A percentile compares a stretch with the other conserved stretches of the same genome.
phyloP scores from a whole-genome alignment of 2,888 invertebrate genomes.

The Notocelia uddmanniana region DNA sequence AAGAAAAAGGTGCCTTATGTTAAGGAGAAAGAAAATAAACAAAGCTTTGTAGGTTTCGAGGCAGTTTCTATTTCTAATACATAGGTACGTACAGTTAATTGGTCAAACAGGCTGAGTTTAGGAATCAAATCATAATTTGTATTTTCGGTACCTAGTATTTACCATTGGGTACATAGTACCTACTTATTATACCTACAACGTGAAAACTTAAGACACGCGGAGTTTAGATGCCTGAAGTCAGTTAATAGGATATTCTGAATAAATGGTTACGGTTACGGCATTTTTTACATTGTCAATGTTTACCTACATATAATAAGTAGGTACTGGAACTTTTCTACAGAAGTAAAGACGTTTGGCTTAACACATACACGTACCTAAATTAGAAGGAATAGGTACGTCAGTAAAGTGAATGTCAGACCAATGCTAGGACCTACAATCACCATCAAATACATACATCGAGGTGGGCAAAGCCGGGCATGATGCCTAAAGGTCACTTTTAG shows the following conservation, averaged over 20 bases:
- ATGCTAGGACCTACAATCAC: not conserved
- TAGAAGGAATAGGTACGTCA: not conserved
- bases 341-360: not conserved
- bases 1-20: not conserved
- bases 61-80: slow-evolving; percentile 45
- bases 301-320: not conserved
- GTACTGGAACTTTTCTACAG: not conserved
- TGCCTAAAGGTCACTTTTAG: not conserved
- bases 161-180: slow-evolving; percentile 15
- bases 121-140: slow-evolving; percentile 10
- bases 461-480: not conserved
- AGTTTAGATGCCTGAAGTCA: not conserved
- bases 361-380: not conserved
- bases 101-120: slow-evolving; percentile 42
- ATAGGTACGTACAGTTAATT: slow-evolving; percentile 44
- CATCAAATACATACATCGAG: not conserved
- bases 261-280: not conserved
- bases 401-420: no score
- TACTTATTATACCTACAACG: slow-evolving; percentile 21
- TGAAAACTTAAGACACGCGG: not conserved
- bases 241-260: not conserved
- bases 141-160: slow-evolving; percentile 17
- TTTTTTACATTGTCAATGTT: not conserved
- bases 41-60: slow-evolving; percentile 17
- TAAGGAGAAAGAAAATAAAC: slow-evolving; percentile 2